These are phyloP conservation scores for Falco peregrinus DNA, from an alignment of 2,797 vertebrate species.

Conservation along the genomic window DNA sequence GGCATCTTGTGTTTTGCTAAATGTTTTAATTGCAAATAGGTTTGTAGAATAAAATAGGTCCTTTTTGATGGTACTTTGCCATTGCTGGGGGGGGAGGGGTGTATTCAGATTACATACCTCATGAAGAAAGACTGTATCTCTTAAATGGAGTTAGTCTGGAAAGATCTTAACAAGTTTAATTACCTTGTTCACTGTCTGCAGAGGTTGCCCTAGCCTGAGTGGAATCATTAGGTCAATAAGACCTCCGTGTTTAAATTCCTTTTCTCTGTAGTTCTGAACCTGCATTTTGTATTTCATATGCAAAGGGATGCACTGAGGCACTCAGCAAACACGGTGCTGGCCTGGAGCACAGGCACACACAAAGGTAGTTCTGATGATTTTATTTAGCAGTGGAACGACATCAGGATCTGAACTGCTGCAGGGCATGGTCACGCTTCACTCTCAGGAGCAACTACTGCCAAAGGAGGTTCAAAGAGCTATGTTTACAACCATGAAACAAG, in stretches of 20 bases:
- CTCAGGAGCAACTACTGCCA: conserved; percentile 16
- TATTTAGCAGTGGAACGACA: background rate
- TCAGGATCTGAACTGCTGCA: background rate
- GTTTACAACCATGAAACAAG: conserved; percentile 15
- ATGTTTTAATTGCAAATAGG: background rate
- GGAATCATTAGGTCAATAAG: background rate
- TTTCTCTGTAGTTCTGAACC: background rate
- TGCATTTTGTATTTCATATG: background rate
- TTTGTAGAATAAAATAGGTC: background rate
- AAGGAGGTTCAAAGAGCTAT: background rate
- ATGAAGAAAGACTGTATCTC: background rate
- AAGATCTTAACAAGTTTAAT: background rate
- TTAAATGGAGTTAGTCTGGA: background rate
- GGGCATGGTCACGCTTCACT: background rate
- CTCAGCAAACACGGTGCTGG: accelerated
- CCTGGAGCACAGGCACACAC: background rate
- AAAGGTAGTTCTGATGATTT: background rate
- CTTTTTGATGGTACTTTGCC: background rate
- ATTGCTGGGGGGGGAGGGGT: background rate
- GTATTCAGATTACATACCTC: background rate
- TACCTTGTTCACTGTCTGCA: background rate
- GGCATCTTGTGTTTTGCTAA: background rate
- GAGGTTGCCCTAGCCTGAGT: accelerated
- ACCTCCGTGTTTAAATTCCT: background rate
- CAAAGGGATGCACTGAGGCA: accelerated